Conservation (phyloP, 2,888 invertebrate species). For the Sipha maydis region DNA sequence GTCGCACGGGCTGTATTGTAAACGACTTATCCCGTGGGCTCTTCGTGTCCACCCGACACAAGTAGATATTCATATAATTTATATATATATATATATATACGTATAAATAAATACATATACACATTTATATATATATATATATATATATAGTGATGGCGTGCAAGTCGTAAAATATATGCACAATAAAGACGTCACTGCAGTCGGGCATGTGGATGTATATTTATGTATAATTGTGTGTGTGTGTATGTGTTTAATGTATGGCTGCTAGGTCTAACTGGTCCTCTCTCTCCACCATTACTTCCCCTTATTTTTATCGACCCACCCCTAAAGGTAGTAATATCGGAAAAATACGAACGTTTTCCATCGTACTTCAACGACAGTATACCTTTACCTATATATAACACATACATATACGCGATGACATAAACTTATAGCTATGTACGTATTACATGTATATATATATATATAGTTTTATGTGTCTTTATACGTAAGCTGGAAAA, state of each 20-base stretch:
- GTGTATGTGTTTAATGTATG: background rate
- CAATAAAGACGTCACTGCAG: constrained; percentile 47
- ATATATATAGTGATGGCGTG: background rate
- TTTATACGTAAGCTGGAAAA: too few species aligned
- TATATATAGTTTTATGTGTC: too few species aligned
- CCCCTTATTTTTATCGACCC: background rate
- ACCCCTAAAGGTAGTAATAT: background rate
- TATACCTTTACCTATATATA: too few species aligned
- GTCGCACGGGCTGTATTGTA: constrained; percentile 23
- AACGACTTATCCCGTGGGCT: constrained; percentile 45
- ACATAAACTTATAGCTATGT: too few species aligned
- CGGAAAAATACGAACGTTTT: background rate
- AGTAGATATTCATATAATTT: background rate
- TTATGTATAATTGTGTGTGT: background rate
- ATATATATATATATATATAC: background rate
- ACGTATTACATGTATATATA: too few species aligned
- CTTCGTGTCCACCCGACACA: constrained; percentile 44
- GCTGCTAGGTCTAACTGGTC: background rate
- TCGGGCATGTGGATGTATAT: background rate
- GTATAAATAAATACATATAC: background rate
- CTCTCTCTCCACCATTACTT: background rate
- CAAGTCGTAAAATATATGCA: constrained; percentile 35
- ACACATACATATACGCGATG: too few species aligned
- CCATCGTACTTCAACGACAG: background rate
- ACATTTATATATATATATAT: background rate